Evolutionary conservation across 1,140 invertebrate genomes (phyloP).

Genomic region (Apolygus lucorum): DNA sequence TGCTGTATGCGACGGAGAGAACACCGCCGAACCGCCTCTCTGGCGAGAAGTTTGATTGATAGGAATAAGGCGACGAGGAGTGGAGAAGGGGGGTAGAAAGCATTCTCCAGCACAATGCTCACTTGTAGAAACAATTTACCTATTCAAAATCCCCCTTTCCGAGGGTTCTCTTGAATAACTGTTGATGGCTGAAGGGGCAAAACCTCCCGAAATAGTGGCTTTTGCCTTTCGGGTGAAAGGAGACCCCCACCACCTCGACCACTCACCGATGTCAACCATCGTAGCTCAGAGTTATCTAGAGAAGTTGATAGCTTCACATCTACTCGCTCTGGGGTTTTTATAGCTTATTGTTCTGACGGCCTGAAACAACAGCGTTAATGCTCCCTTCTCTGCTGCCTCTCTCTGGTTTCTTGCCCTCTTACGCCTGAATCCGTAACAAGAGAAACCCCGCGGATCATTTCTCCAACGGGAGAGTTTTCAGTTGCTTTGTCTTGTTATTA

Average conservation of each 20-base stretch:
- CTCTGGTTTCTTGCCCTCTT: too few species aligned
- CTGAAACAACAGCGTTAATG: too few species aligned
- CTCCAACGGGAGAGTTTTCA: too few species aligned
- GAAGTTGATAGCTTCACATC: slow-evolving; percentile 10
- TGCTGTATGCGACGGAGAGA: too few species aligned
- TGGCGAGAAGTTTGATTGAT: slow-evolving; percentile 10
- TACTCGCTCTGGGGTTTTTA: background rate
- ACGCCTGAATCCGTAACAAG: too few species aligned
- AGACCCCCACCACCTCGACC: background rate
- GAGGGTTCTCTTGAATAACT: background rate
- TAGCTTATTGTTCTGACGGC: slow-evolving; percentile 12
- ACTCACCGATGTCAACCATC: background rate
- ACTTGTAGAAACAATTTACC: slow-evolving; percentile 13
- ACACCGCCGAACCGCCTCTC: too few species aligned
- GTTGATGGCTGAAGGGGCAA: background rate
- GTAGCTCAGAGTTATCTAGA: background rate
- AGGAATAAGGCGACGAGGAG: slow-evolving; percentile 1
- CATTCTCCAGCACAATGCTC: slow-evolving; percentile 10
- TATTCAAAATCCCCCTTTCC: background rate
- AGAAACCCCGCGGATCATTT: too few species aligned
- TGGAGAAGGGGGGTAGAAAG: background rate
- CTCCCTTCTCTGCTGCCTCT: too few species aligned
- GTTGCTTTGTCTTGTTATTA: too few species aligned
- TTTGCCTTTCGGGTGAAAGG: background rate
- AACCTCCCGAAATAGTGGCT: background rate